Conservation (phyloP, 1,140 invertebrate species). For the Gryon sp. region DNA sequence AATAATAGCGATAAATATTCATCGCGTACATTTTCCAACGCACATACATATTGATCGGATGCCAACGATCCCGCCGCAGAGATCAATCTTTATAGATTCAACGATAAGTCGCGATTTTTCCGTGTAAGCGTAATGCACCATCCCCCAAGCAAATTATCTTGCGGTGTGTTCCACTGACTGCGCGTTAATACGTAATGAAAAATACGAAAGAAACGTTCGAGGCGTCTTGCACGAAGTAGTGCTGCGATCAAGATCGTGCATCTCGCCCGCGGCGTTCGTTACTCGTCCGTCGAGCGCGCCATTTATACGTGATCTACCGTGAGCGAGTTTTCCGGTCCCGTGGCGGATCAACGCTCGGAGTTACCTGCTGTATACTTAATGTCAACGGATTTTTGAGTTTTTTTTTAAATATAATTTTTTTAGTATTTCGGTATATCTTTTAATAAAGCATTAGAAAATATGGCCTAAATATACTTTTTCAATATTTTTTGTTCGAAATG, state of each 20-base stretch:
- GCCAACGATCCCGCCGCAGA: slow-evolving; percentile 4
- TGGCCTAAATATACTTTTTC: no score
- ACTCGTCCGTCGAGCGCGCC: slow-evolving; percentile 67
- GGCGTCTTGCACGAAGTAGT: slow-evolving; percentile 68
- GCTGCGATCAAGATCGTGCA: slow-evolving; percentile 73
- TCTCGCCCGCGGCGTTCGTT: slow-evolving; percentile 67
- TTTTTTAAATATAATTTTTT: no score
- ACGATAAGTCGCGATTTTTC: slow-evolving; percentile 54
- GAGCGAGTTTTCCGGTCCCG: slow-evolving; percentile 71
- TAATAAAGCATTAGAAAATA: no score
- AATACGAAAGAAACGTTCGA: slow-evolving; percentile 58
- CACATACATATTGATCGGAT: slow-evolving; percentile 48
- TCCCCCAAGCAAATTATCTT: slow-evolving; percentile 57
- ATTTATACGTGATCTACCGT: slow-evolving; percentile 74
- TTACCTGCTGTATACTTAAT: slow-evolving; percentile 40
- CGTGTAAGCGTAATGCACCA: slow-evolving; percentile 24
- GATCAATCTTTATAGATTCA: slow-evolving; percentile 52
- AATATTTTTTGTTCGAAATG: no score
- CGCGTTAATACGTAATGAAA: slow-evolving; percentile 61
- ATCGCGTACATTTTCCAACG: slow-evolving; percentile 25
- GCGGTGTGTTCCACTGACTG: slow-evolving; percentile 55
- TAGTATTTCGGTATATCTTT: no score
- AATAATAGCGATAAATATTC: slow-evolving; percentile 44
- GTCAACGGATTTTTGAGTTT: slow-evolving; percentile 21
- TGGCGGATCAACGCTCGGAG: slow-evolving; percentile 58